Percentiles rank a stretch among this genome's conserved stretches.
These are phyloP conservation scores for Rutilus rutilus DNA, from an alignment of 2,113 vertebrate species.

Conservation along the genomic window DNA sequence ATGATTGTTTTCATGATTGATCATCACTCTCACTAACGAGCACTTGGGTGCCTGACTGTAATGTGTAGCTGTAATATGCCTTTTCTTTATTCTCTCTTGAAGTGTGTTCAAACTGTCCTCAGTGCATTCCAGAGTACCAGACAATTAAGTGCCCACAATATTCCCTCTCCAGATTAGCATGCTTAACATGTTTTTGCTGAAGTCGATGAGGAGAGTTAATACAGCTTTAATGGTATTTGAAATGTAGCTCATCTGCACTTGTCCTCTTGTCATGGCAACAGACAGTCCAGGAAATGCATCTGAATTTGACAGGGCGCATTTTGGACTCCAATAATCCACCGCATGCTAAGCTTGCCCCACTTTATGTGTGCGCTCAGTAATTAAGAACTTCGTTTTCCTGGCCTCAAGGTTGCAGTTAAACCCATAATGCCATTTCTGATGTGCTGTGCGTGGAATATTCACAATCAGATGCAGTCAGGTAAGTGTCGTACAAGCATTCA, in stretches of 20 bases:
- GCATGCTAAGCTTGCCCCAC: conserved; percentile 15
- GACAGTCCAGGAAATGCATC: conserved; percentile 37
- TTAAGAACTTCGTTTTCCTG: conserved; percentile 39
- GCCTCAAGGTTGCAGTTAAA: conserved; percentile 34
- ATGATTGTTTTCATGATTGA: neutral
- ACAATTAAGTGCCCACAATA: conserved; percentile 26
- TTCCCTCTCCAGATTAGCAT: conserved; percentile 18
- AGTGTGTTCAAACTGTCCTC: conserved; percentile 16
- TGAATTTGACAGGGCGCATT: neutral
- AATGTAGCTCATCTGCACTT: conserved; percentile 34
- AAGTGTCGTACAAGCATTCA: neutral
- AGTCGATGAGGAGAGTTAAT: conserved; percentile 39
- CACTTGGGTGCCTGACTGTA: neutral
- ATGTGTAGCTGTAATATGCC: neutral
- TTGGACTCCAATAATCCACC: conserved; percentile 9
- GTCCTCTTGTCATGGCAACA: conserved; percentile 46
- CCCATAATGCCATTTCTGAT: conserved; percentile 28
- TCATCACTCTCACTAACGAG: neutral
- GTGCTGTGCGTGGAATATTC: conserved; percentile 2
- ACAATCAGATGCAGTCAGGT: neutral
- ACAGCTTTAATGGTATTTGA: conserved; percentile 45
- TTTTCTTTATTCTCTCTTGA: neutral
- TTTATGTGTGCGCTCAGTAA: conserved; percentile 31
- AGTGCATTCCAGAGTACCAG: neutral
- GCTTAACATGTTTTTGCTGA: conserved; percentile 2